Percentiles rank a stretch among this genome's conserved stretches.
Conservation (phyloP, 2,113 vertebrate genomes). For the Oreamnos americanus region DNA sequence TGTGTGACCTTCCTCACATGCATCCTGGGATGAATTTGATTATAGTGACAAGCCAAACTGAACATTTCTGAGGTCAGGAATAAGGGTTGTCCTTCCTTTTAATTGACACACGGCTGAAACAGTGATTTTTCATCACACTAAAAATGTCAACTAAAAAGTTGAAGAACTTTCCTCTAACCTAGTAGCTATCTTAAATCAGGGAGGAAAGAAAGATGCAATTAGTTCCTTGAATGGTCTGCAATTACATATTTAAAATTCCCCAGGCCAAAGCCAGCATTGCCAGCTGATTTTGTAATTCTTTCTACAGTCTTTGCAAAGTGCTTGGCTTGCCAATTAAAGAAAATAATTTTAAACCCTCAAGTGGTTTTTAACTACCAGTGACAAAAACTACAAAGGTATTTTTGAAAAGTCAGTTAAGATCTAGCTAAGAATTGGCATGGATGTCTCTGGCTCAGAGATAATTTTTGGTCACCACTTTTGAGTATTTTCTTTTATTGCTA, state of each 20-base stretch:
- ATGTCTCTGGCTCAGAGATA: conserved; percentile 78
- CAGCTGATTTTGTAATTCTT: conserved; percentile 74
- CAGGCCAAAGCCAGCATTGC: conserved; percentile 45
- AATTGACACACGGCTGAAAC: neutral
- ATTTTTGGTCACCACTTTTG: conserved; percentile 76
- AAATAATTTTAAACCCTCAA: conserved; percentile 45
- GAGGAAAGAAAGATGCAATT: conserved; percentile 44
- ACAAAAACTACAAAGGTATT: conserved; percentile 78
- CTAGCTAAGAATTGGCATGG: conserved; percentile 73
- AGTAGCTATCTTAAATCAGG: conserved; percentile 22
- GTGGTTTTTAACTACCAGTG: conserved; percentile 77
- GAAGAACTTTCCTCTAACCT: conserved; percentile 14
- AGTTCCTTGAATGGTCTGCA: neutral
- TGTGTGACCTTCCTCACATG: neutral
- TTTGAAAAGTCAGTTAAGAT: conserved; percentile 75
- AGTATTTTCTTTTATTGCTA: conserved; percentile 68
- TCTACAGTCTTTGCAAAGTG: conserved; percentile 76
- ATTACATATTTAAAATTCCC: conserved; percentile 66
- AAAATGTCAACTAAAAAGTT: conserved; percentile 1
- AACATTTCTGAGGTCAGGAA: neutral
- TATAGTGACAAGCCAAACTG: neutral
- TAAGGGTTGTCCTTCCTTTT: neutral
- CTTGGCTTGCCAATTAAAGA: conserved; percentile 75
- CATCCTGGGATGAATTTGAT: neutral
- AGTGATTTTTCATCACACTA: neutral